Conservation (phyloP, 1,140 invertebrate species). For the Aphelinus certus region DNA sequence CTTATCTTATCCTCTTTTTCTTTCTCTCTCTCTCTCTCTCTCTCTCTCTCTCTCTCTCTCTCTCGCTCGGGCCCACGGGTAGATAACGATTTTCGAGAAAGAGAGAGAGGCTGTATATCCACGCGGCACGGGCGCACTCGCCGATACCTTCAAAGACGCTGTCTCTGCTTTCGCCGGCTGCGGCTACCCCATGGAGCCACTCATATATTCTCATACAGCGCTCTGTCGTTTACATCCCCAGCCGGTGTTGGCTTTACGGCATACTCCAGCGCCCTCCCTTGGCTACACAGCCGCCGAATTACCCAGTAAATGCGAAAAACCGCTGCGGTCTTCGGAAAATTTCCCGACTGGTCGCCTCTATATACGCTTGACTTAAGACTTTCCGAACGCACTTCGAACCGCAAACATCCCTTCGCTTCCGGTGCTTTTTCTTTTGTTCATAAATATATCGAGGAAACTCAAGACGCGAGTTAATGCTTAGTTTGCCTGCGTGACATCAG, state of each 20-base stretch:
- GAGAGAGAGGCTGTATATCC: too few relatives aligned
- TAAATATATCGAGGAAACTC: too few relatives aligned
- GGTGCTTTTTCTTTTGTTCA: too few relatives aligned
- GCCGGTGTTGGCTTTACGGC: constrained; percentile 11
- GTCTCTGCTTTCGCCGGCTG: too few relatives aligned
- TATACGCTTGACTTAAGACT: too few relatives aligned
- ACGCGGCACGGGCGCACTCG: too few relatives aligned
- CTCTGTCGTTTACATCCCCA: constrained; percentile 10
- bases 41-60: not conserved
- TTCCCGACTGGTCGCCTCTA: not conserved
- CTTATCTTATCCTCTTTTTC: not conserved
- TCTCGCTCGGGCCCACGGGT: not conserved
- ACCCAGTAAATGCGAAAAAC: constrained; percentile 11
- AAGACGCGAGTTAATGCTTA: too few relatives aligned
- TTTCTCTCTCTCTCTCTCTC: not conserved
- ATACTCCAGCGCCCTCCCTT: not conserved
- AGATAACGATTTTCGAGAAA: constrained; percentile 4
- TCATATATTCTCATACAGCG: constrained; percentile 7
- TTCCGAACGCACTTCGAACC: too few relatives aligned
- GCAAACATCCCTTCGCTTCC: too few relatives aligned
- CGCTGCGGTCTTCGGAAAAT: not conserved
- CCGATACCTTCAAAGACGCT: too few relatives aligned
- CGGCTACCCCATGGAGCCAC: too few relatives aligned
- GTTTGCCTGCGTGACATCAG: too few relatives aligned
- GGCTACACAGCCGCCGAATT: not conserved